Evolutionary conservation across 1,140 invertebrate species (phyloP).

Genomic region (Oppia nitens): DNA sequence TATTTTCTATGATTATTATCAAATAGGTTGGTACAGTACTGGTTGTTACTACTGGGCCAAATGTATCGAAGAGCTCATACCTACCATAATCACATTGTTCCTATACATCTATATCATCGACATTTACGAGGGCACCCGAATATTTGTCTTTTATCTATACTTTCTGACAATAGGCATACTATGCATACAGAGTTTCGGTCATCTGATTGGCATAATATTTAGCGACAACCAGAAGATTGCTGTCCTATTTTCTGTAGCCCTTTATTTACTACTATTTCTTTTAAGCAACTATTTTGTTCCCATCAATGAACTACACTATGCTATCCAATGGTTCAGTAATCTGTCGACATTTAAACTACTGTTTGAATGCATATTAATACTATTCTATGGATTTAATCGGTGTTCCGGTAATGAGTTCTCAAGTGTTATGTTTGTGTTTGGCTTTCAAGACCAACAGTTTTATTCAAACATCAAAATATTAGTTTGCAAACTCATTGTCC

Average conservation of each 20-base stretch:
- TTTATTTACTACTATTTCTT: background rate
- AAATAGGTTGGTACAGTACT: conserved; percentile 22
- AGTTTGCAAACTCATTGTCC: conserved; percentile 1
- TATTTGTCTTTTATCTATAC: background rate
- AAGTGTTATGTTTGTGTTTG: background rate
- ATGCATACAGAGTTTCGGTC: background rate
- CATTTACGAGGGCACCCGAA: background rate
- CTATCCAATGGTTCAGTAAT: background rate
- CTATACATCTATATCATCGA: conserved; percentile 2
- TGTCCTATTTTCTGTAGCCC: background rate
- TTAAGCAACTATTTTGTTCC: background rate
- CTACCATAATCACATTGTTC: background rate
- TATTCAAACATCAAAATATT: background rate
- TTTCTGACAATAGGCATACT: background rate
- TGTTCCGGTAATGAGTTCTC: background rate
- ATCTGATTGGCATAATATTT: background rate
- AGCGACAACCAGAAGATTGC: background rate
- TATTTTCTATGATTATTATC: background rate
- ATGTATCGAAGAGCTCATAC: conserved; percentile 27
- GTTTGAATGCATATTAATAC: conserved; percentile 1
- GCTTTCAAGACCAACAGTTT: background rate
- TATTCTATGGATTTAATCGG: conserved; percentile 8
- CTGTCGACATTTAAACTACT: background rate
- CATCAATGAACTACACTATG: background rate
- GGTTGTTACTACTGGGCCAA: conserved; percentile 25